Evolutionary conservation across 2,888 invertebrate genomes (phyloP).

Genomic region (Drosophila leonis): DNA sequence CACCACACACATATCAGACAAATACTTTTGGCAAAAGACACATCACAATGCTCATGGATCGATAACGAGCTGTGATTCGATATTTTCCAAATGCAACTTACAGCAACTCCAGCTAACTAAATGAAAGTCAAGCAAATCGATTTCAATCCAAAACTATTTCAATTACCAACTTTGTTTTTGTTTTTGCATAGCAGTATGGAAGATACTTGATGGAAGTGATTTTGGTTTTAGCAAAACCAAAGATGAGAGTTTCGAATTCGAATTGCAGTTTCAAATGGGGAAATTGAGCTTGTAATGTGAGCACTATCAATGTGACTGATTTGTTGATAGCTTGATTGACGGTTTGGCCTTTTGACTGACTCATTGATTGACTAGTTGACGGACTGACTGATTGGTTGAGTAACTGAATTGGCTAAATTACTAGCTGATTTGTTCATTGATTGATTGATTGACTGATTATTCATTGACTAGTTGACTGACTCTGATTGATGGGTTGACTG

Average conservation of each 20-base stretch:
- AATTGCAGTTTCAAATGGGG: neutral
- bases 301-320: neutral
- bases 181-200: neutral
- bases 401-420: neutral
- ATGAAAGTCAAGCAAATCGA: conserved; percentile 12
- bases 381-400: neutral
- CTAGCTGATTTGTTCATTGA: too few species aligned
- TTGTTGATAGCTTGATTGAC: neutral
- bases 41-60: conserved; percentile 18
- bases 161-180: conserved; percentile 5
- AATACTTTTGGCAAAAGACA: conserved; percentile 41
- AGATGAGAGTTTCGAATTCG: neutral
- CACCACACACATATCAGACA: neutral
- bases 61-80: conserved; percentile 19
- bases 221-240: neutral
- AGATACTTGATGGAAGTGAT: neutral
- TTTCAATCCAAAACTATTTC: conserved; percentile 9
- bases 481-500: neutral
- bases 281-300: neutral
- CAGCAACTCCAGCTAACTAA: conserved; percentile 3
- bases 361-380: neutral
- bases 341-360: too few species aligned
- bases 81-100: conserved; percentile 1
- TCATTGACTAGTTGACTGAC: neutral
- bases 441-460: neutral